phyloP scores from a whole-genome alignment of 2,888 invertebrate species.

The Tipula vernalis region DNA sequence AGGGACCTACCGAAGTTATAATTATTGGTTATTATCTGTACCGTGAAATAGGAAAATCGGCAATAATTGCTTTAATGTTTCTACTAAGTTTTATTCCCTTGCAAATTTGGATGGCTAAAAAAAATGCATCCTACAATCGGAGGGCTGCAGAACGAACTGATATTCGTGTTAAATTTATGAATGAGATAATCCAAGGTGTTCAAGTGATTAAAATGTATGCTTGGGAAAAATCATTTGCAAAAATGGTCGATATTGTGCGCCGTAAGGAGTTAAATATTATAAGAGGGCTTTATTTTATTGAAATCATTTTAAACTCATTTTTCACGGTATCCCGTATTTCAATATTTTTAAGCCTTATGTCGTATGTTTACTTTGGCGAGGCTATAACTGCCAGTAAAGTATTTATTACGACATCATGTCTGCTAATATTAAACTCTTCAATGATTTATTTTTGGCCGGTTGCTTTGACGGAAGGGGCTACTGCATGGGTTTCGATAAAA shows the following conservation, averaged over 20 bases:
- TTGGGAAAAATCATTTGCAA: constrained; percentile 70
- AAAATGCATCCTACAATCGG: constrained; percentile 48
- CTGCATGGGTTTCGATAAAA: constrained; percentile 58
- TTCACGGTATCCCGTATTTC: constrained; percentile 69
- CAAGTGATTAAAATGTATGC: constrained; percentile 83
- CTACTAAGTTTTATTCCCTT: constrained; percentile 61
- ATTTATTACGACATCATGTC: constrained; percentile 68
- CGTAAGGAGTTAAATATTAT: constrained; percentile 58
- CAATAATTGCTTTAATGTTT: constrained; percentile 55
- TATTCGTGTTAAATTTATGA: constrained; percentile 75
- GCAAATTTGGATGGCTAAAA: constrained; percentile 60
- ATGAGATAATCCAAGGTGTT: constrained; percentile 39
- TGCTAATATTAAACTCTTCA: constrained; percentile 63
- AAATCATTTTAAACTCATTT: constrained; percentile 55
- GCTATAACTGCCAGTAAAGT: constrained; percentile 60
- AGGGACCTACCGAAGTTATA: constrained; percentile 58
- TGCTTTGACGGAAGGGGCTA: constrained; percentile 62
- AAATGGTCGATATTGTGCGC: constrained; percentile 58
- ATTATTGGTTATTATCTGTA: constrained; percentile 41
- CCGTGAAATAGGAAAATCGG: constrained; percentile 47
- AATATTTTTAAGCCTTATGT: constrained; percentile 59
- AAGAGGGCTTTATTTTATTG: constrained; percentile 50
- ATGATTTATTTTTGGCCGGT: constrained; percentile 71
- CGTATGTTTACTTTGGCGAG: constrained; percentile 50
- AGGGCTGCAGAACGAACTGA: constrained; percentile 71